Evolutionary conservation across 2,797 vertebrate species (phyloP).

Genomic region (Anolis apletophallus): DNA sequence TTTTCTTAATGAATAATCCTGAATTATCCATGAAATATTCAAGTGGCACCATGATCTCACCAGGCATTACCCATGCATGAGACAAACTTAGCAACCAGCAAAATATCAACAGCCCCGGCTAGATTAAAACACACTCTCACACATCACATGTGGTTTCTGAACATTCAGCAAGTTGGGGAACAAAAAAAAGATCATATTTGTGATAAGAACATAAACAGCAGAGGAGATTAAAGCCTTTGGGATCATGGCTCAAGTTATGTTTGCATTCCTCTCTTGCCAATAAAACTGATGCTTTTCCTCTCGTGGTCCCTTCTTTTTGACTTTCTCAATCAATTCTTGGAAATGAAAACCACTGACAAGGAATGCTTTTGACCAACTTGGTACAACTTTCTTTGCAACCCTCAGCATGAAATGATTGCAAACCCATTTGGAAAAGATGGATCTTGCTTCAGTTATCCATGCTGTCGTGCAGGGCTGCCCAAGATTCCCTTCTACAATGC

Average conservation of each 20-base stretch:
- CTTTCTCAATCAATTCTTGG: background rate
- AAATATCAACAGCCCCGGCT: constrained; percentile 64
- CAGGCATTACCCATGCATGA: constrained; percentile 66
- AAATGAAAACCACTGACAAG: background rate
- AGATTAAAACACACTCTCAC: constrained; percentile 34
- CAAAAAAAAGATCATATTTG: constrained; percentile 13
- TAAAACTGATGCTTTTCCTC: background rate
- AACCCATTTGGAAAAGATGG: background rate
- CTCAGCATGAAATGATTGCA: no score
- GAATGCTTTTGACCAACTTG: background rate
- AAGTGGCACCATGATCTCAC: constrained; percentile 73
- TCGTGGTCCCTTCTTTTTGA: background rate
- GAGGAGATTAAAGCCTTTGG: constrained; percentile 36
- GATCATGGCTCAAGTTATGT: accelerated
- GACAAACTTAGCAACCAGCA: constrained; percentile 74
- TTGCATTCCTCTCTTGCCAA: constrained; percentile 11
- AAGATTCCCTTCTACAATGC: constrained; percentile 50
- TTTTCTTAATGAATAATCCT: constrained; percentile 70
- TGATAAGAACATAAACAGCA: constrained; percentile 57
- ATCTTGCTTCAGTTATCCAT: background rate
- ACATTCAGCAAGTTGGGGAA: constrained; percentile 11
- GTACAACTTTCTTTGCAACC: background rate
- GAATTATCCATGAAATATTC: constrained; percentile 65
- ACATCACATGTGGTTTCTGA: constrained; percentile 26
- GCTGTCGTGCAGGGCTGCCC: background rate